phyloP scores from a whole-genome alignment of 1,140 invertebrate species.

The Cotesia vestalis region DNA sequence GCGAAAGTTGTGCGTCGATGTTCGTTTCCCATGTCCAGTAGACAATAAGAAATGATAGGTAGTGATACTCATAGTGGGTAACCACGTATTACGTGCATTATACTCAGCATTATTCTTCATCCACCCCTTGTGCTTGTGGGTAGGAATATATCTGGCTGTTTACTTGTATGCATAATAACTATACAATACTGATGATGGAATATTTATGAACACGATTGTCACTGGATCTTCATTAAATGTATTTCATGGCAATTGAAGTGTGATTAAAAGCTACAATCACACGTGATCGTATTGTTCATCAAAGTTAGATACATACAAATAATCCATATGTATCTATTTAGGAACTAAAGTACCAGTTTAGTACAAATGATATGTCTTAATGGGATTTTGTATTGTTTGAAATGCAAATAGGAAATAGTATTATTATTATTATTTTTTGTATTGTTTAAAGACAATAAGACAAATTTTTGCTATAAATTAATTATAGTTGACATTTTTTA shows the following conservation, averaged over 20 bases:
- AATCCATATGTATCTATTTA: not conserved
- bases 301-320: constrained; percentile 13
- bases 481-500: too few relatives aligned
- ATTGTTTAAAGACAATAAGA: too few relatives aligned
- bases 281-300: constrained; percentile 19
- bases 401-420: too few relatives aligned
- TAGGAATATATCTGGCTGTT: constrained; percentile 12
- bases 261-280: constrained; percentile 13
- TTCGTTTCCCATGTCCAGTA: constrained; percentile 54
- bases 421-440: too few relatives aligned
- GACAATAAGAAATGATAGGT: constrained; percentile 34
- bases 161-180: not conserved
- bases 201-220: constrained; percentile 27
- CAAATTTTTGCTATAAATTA: too few relatives aligned
- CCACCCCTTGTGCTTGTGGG: constrained; percentile 6
- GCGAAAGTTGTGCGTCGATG: constrained; percentile 46
- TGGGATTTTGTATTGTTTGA: too few relatives aligned
- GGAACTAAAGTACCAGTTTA: not conserved
- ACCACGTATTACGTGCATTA: constrained; percentile 11
- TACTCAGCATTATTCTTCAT: not conserved
- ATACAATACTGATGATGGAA: not conserved
- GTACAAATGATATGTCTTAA: too few relatives aligned
- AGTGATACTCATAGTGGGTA: constrained; percentile 14
- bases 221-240: constrained; percentile 27
- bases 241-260: constrained; percentile 27